Conservation (phyloP, 2,797 vertebrate species). For the Mastacembelus armatus region DNA sequence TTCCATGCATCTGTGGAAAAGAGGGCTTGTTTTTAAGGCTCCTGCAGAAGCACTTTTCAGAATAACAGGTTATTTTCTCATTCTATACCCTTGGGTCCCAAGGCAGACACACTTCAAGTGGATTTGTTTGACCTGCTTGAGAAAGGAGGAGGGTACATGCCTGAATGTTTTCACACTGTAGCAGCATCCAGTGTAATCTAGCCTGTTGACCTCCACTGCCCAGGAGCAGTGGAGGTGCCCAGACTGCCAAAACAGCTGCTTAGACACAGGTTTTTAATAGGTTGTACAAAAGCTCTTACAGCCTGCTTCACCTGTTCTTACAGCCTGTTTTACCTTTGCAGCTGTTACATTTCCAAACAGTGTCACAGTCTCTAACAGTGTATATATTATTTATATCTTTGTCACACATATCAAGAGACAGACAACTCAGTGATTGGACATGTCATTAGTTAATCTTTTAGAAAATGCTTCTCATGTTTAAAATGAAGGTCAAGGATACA, state of each 20-base stretch:
- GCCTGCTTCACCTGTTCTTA: constrained; percentile 23
- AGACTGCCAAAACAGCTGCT: constrained; percentile 58
- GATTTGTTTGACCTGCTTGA: constrained; percentile 58
- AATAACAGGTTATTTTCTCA: constrained; percentile 30
- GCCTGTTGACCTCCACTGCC: constrained; percentile 54
- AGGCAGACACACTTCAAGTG: constrained; percentile 49
- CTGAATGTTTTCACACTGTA: constrained; percentile 48
- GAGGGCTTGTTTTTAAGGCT: constrained; percentile 1
- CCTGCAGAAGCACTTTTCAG: constrained; percentile 32
- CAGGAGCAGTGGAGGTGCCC: no score
- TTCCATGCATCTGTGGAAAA: constrained; percentile 21
- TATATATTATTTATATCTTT: constrained; percentile 24
- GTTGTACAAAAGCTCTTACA: constrained; percentile 21
- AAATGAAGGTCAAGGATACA: constrained; percentile 3
- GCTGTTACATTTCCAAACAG: constrained; percentile 31
- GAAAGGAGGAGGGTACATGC: constrained; percentile 47
- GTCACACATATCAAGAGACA: no score
- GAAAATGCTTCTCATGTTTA: constrained; percentile 13
- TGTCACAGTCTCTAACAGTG: constrained; percentile 11
- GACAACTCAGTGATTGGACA: constrained; percentile 19
- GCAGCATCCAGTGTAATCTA: constrained; percentile 44
- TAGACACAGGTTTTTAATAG: constrained; percentile 48
- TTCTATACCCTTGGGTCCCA: background rate
- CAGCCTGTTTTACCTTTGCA: constrained; percentile 15
- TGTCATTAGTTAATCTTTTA: constrained; percentile 25